phyloP scores from a whole-genome alignment of 2,113 vertebrate species.

The Leiothrix lutea region DNA sequence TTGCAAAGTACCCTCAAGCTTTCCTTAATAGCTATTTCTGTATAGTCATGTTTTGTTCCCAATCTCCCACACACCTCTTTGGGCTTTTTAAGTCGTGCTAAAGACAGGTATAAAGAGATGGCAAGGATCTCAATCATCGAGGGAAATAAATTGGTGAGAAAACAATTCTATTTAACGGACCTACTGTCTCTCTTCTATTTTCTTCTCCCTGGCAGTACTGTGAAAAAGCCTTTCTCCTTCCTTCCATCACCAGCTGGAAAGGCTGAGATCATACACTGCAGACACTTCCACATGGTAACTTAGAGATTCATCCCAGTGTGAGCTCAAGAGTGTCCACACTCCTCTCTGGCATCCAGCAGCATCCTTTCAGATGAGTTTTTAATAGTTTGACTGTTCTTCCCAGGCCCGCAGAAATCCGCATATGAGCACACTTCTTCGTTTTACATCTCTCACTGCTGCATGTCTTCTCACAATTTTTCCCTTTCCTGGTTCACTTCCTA shows the following conservation, averaged over 20 bases:
- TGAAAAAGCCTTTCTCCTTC: not conserved
- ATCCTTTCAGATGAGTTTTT: not conserved
- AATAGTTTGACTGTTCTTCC: not conserved
- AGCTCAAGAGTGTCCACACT: not conserved
- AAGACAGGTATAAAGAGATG: not conserved
- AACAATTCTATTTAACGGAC: conserved; percentile 8
- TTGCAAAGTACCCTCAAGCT: not conserved
- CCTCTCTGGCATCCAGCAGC: not conserved
- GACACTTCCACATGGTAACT: not conserved
- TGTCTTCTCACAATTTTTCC: not conserved
- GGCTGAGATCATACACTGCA: not conserved
- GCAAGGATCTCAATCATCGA: not conserved
- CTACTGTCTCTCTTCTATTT: not conserved
- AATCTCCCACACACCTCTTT: not conserved
- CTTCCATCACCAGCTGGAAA: not conserved
- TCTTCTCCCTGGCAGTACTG: not conserved
- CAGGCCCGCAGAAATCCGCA: not conserved
- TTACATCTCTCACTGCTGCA: not conserved
- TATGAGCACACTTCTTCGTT: not conserved
- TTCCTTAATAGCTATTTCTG: conserved; percentile 9
- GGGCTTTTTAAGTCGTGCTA: not conserved
- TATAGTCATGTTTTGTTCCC: not conserved
- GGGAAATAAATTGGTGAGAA: conserved; percentile 18
- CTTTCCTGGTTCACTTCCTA: not conserved
- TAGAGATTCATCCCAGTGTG: not conserved